These are phyloP conservation scores for Poeciliopsis paucimaculata DNA, from an alignment of 2,797 vertebrate species.

Conservation along the genomic window DNA sequence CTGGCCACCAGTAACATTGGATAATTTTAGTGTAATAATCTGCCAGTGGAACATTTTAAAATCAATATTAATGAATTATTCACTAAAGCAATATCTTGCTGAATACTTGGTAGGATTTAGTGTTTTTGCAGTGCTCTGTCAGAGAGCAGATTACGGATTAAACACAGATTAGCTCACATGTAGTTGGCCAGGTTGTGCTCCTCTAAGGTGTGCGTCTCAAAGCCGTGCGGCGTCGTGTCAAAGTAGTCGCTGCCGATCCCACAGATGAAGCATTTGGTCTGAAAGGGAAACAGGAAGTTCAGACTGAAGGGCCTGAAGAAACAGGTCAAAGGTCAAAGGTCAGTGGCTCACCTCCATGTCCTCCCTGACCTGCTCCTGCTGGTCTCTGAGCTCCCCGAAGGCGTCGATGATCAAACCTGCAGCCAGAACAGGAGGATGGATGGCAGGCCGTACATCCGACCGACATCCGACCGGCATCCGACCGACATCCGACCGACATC, in stretches of 20 bases:
- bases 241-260: slow-evolving; percentile 97
- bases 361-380: slow-evolving; percentile 96
- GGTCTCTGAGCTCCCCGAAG: slow-evolving; percentile 95
- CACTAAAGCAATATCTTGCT: no score
- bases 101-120: no score
- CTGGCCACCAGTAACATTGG: no score
- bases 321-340: neutral
- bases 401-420: slow-evolving; percentile 96
- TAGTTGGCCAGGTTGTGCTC: slow-evolving; percentile 95
- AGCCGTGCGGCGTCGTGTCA: slow-evolving; percentile 93
- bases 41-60: no score
- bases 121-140: neutral
- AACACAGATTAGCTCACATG: slow-evolving; percentile 82
- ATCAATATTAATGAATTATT: no score
- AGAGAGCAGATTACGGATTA: neutral
- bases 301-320: neutral
- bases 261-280: slow-evolving; percentile 98
- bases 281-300: slow-evolving; percentile 2
- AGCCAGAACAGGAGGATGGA: slow-evolving; percentile 2
- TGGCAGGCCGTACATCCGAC: no score
- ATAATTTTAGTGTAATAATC: no score
- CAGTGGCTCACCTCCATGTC: slow-evolving; percentile 90
- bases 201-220: slow-evolving; percentile 94
- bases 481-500: neutral
- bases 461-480: no score